Conservation (phyloP, 2,888 invertebrate species). For the Pyrocoelia pectoralis region DNA sequence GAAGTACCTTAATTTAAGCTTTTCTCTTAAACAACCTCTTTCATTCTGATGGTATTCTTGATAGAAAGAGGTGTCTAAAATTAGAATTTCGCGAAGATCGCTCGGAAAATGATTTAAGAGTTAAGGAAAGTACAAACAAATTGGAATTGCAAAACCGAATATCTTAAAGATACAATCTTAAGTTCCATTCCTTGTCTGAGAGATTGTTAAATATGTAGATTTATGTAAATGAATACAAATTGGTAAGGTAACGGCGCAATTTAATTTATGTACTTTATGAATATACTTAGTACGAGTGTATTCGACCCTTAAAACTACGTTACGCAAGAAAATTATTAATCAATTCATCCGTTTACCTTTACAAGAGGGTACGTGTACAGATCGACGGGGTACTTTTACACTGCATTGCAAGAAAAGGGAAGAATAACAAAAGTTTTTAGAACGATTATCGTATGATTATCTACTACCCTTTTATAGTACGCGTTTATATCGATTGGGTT, state of each 20-base stretch:
- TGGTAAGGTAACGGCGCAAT: slow-evolving; percentile 36
- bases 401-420: too few relatives aligned
- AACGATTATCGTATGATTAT: slow-evolving; percentile 31
- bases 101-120: slow-evolving; percentile 25
- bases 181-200: slow-evolving; percentile 24
- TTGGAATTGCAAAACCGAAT: slow-evolving; percentile 30
- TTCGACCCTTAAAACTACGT: slow-evolving; percentile 26
- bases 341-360: background rate
- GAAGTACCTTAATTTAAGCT: slow-evolving; percentile 13
- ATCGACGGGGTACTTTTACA: too few relatives aligned
- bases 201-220: slow-evolving; percentile 33
- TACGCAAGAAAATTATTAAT: background rate
- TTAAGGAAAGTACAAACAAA: slow-evolving; percentile 18
- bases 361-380: too few relatives aligned
- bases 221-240: slow-evolving; percentile 37
- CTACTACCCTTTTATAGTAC: slow-evolving; percentile 25
- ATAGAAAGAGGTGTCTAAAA: slow-evolving; percentile 19
- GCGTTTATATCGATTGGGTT: slow-evolving; percentile 45
- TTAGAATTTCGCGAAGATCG: slow-evolving; percentile 13
- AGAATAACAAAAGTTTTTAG: background rate
- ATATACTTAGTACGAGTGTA: slow-evolving; percentile 22
- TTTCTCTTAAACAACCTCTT: background rate
- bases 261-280: slow-evolving; percentile 36
- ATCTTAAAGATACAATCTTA: slow-evolving; percentile 33
- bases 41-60: slow-evolving; percentile 5